Base-by-base conservation (phyloP, 2,797 vertebrate species). In the Momotus momota region DNA sequence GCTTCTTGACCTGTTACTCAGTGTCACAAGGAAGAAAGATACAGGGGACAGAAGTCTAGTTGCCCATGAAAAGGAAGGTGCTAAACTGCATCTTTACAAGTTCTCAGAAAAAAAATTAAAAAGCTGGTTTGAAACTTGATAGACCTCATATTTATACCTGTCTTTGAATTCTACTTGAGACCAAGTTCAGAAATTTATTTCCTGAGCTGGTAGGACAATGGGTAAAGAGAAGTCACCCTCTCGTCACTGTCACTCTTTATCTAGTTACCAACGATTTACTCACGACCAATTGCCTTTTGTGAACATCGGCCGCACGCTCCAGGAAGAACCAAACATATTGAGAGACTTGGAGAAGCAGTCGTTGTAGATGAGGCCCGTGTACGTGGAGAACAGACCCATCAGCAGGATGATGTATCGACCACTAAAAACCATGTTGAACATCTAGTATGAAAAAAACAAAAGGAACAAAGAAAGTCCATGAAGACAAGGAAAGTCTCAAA, bases 291-390 rank as follows among this genome's bases (percentile, higher is more conserved):
- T 99, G 82, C 66, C 98, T 88, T 96, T 64, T 22, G 86, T 65
- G 77, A 99, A 99, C 99, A 99, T 99, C 0, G 99, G 98, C 84
- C 98, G 97, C 43, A 99, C 99, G 0, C 99, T 99, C 99, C 99
- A 99, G 1, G 99, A 98, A 2, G 99, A 99, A 19, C 99, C 99
- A 0, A 99, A 99, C 78, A 99, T 94, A 52, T 99, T 99, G 29
- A 99, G 98, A 14, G 99, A 98, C 96, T 99, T 99, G 94, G 99
- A 99, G 98, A 99, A 99, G 97, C 99, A 99, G 97, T 99, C 99
- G 0, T 99, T 99, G 98, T 99, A 99, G 98, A 99, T 99, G 95
- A 99, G 98, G 49, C 99, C 99, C 0, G 99, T 99, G 97, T 99
- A 99, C 18, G 99, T 97, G 31, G 99, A 99, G 98, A 99, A 99